These are phyloP conservation scores for Asarcornis scutulata DNA, from an alignment of 2,113 vertebrate species.

Conservation along the genomic window DNA sequence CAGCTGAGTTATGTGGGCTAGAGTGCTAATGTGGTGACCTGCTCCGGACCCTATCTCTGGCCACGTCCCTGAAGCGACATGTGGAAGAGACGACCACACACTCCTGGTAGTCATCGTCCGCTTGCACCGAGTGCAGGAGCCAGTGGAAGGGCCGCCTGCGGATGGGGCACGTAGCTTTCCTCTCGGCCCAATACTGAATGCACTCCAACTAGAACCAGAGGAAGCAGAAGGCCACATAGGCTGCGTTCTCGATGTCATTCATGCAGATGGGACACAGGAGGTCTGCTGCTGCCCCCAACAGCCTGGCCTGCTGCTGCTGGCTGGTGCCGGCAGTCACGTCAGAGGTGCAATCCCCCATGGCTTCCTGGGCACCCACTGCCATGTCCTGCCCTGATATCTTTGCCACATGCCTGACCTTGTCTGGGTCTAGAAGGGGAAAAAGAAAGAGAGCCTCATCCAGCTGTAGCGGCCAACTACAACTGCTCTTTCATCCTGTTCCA, in stretches of 20 bases:
- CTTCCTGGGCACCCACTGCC: no score
- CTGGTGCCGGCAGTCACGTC: not conserved
- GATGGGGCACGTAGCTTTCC: not conserved
- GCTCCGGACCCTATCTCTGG: rapidly evolving
- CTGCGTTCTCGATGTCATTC: not conserved
- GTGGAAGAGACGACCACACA: rapidly evolving
- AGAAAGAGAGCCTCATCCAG: not conserved
- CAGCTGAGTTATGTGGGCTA: rapidly evolving
- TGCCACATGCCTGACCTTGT: not conserved
- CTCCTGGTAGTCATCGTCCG: no score
- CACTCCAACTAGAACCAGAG: not conserved
- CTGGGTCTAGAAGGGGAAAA: not conserved
- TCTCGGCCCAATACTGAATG: not conserved
- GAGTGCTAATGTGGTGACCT: rapidly evolving
- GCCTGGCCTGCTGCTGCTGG: not conserved
- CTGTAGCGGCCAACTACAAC: not conserved
- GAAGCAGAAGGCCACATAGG: not conserved
- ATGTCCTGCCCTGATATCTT: not conserved
- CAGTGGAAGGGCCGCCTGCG: not conserved
- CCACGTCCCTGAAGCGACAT: rapidly evolving
- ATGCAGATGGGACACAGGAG: not conserved
- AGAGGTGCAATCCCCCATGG: not conserved
- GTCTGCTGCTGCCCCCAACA: not conserved
- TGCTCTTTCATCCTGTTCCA: no score
- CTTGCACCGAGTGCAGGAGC: not conserved